phyloP scores from a whole-genome alignment of 2,797 vertebrate species.

The Propithecus perrieri region DNA sequence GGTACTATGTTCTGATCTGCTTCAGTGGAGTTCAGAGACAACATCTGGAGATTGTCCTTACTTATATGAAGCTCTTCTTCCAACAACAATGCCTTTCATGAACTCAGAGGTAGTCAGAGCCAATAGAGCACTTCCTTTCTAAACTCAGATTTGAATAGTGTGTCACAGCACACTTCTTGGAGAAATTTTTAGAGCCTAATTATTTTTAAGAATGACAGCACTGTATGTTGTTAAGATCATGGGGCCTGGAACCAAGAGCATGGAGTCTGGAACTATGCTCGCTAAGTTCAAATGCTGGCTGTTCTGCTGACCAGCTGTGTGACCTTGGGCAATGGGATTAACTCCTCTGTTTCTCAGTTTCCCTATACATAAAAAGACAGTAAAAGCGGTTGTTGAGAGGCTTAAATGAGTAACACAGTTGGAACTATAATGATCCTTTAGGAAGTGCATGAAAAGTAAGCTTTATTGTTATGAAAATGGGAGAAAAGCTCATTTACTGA shows the following conservation, averaged over 20 bases:
- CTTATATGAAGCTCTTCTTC: background rate
- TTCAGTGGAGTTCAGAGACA: background rate
- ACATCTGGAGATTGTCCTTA: background rate
- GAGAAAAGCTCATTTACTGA: background rate
- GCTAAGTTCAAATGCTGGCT: background rate
- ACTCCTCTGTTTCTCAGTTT: background rate
- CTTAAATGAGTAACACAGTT: background rate
- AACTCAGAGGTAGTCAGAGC: background rate
- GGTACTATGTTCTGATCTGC: background rate
- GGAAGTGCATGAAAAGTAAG: background rate
- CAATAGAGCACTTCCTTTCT: background rate
- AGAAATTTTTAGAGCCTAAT: background rate
- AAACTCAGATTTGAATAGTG: background rate
- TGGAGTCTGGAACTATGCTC: background rate
- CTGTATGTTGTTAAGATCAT: background rate
- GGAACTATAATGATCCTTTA: background rate
- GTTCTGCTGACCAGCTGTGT: background rate
- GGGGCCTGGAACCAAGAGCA: background rate
- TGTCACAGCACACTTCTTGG: background rate
- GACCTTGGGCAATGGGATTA: background rate
- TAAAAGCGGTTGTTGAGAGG: background rate
- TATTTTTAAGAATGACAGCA: background rate
- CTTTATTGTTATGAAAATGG: background rate
- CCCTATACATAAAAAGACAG: background rate
- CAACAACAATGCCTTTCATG: background rate